Conservation (phyloP, 2,888 invertebrate genomes). For the Chironomus riparius region DNA sequence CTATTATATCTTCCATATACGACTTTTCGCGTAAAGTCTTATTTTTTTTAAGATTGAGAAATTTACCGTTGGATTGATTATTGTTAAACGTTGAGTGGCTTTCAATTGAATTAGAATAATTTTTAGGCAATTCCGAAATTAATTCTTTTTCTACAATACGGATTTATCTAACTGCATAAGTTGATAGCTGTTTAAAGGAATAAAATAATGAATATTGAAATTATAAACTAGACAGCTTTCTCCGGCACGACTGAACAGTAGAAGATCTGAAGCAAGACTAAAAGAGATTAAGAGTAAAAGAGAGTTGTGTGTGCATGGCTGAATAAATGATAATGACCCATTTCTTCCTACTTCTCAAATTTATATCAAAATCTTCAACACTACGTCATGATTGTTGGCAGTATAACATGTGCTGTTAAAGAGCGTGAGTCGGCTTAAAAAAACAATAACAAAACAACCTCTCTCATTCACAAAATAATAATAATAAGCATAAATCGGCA, state of each 20-base stretch:
- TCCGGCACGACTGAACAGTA: not conserved
- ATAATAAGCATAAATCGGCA: not conserved
- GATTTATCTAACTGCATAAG: too few relatives aligned
- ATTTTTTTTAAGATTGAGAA: not conserved
- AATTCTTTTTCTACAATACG: not conserved
- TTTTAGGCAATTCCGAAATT: too few relatives aligned
- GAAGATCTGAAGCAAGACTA: constrained; percentile 15
- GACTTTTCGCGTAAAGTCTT: not conserved
- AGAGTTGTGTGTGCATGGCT: not conserved
- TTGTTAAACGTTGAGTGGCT: not conserved
- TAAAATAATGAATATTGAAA: too few relatives aligned
- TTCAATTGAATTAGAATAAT: not conserved
- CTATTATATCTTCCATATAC: not conserved
- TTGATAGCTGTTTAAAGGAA: not conserved
- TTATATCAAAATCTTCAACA: not conserved
- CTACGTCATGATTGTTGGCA: not conserved
- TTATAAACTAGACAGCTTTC: not conserved
- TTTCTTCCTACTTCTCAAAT: not conserved
- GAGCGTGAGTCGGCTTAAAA: not conserved
- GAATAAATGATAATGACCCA: constrained; percentile 17
- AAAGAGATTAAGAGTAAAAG: constrained; percentile 1
- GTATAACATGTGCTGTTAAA: not conserved
- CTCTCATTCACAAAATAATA: not conserved
- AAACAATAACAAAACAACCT: not conserved
- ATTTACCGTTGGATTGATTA: not conserved